Base-by-base conservation (phyloP, 2,888 invertebrate species). In the Drosophila quasianomalipes region DNA sequence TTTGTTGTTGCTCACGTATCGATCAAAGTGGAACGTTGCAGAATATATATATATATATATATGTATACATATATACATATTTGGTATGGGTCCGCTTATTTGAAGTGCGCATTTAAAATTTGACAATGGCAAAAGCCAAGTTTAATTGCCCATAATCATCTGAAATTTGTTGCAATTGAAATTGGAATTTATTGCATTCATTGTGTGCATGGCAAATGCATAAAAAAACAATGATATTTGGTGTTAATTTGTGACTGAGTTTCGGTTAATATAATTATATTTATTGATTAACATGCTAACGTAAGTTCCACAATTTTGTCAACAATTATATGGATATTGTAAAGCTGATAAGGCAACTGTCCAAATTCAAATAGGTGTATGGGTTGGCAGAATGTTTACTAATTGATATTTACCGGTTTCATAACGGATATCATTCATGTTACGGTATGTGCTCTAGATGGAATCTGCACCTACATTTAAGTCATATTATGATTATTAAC, bases 1-100 rank as follows among this genome's bases (percentile, higher is more conserved):
- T 64, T 67, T 64, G 54, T 39, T 51, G 57, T 62, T 52, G 19
- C 41, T 51, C 72, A 82, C 68, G 71, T 75, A 62, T 75, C 61
- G 72, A 68, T 80, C 66, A 66, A 64, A 28, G 28, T 62, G 61
- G 75, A 30, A 28, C 47, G 58, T 26, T 54, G 26, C 19, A 41
- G 37, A 14, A 53, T 26, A 33, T 7, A 47, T 22, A n/a, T 12
- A n/a, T n/a, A 4, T 12, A n/a, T n/a, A 41, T 4, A 4, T n/a
- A 12, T 6, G n/a, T n/a, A n/a, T n/a, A n/a, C n/a, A n/a, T n/a
- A 9, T 9, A 52, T 33, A 16, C 1, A 1, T 12, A 35, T 55
- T 35, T 35, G 74, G 52, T 44, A 54, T 52, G 44, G 47, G 31
- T 19, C 12, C 19, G 14, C 9, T 64, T 52, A 31, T 57, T 33